phyloP scores from a whole-genome alignment of 2,888 invertebrate species.

The Drosophila mulleri region DNA sequence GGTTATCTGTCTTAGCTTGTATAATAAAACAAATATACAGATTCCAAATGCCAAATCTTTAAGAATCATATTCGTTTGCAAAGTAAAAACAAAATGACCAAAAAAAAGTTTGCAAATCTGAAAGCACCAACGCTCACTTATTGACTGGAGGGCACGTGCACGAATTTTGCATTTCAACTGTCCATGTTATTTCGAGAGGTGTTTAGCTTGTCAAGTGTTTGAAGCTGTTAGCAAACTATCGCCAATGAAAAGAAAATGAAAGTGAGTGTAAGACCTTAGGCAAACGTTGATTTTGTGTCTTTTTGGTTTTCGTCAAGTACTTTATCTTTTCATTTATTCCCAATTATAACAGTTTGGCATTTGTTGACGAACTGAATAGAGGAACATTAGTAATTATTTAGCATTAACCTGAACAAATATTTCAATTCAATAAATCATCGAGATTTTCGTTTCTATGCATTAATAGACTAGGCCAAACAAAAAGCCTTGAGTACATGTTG shows the following conservation, averaged over 20 bases:
- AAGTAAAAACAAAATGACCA: background rate
- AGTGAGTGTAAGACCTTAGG: slow-evolving; percentile 31
- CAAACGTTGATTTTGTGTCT: background rate
- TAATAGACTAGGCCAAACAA: background rate
- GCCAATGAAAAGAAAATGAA: slow-evolving; percentile 39
- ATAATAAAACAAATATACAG: no score
- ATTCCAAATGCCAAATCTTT: background rate
- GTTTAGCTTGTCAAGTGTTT: slow-evolving; percentile 10
- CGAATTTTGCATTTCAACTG: slow-evolving; percentile 39
- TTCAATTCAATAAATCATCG: slow-evolving; percentile 4
- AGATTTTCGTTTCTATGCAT: background rate
- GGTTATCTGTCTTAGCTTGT: no score
- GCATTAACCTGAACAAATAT: background rate
- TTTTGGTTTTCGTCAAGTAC: slow-evolving; percentile 3
- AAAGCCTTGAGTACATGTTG: slow-evolving; percentile 3
- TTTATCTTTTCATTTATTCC: background rate
- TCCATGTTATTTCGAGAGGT: slow-evolving; percentile 42
- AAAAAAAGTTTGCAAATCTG: slow-evolving; percentile 12
- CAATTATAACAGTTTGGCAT: background rate
- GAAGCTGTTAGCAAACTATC: slow-evolving; percentile 2
- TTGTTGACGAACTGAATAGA: background rate
- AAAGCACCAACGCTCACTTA: slow-evolving; percentile 34
- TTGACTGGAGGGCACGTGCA: slow-evolving; percentile 37
- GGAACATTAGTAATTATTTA: background rate
- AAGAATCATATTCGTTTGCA: background rate